Evolutionary conservation across 2,888 invertebrate species (phyloP), one percentile per base, ranked within the genome.

Genomic region (Athrips mouffetella): DNA sequence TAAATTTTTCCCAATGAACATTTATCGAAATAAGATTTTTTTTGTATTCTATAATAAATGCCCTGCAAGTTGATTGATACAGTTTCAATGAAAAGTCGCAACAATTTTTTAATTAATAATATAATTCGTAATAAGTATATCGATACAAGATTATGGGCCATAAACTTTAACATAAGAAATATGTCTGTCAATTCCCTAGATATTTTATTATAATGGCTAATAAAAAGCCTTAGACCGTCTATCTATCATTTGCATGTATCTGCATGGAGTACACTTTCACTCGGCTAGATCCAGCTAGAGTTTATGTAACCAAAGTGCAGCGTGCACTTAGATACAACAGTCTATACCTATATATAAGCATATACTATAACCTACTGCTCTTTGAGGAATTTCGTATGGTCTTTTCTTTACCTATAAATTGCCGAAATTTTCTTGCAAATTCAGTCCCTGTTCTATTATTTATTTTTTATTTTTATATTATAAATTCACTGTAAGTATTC

Each of bases 191-290:
- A n/a, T n/a, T 41, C 41, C 15, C 10, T 44, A 11, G n/a, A 11
- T 11, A 44, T 30, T 30, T 45, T 45, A 33, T 33, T 46, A 47
- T 39, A 18, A 37, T 37, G 25, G 39, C 29, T 29, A 44, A 47
- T 47, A 47, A 47, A 40, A 15, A 13, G 13, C 13, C 13, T 21
- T 30, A 30, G 13, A 20, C 37, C n/a, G 30, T 7, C 23, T 20
- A 47, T 31, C 21, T 40, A 42, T 44, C 33, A 48, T 48, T 40
- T 31, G 18, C 37, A 50, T 50, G 21, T 21, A 49, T 50, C 46
- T 47, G 42, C 39, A 45, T 48, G 30, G 15, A 40, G 46, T 16
- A 39, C 46, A 54, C 54, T 54, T 54, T 54, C 54, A 51, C 54
- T 51, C 21, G 37, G 37, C 51, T 37, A n/a, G 21, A 18, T 31